Evolutionary conservation across 2,888 invertebrate species (phyloP).

Genomic region (Phengaris arion): DNA sequence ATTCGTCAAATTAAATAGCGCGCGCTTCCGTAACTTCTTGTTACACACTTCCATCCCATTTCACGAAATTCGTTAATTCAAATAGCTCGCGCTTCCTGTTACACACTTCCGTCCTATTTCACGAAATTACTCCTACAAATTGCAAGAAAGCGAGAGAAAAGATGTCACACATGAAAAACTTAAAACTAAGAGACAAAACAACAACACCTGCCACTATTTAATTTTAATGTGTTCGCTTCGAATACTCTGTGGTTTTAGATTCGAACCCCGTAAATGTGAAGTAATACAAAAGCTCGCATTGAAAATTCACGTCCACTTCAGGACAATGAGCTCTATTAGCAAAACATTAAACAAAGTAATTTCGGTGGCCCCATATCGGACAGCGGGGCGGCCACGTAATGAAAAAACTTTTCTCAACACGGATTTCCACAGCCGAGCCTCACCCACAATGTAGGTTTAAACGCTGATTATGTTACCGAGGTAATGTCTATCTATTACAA

Average conservation of each 20-base stretch:
- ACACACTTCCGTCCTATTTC: no score
- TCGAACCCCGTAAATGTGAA: neutral
- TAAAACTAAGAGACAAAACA: neutral
- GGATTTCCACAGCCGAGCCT: neutral
- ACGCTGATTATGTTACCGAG: neutral
- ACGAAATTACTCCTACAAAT: no score
- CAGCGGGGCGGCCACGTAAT: conserved; percentile 33
- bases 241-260: neutral
- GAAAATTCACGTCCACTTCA: conserved; percentile 19
- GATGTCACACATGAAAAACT: neutral
- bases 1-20: no score
- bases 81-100: no score
- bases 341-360: conserved; percentile 25
- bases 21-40: no score
- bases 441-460: neutral
- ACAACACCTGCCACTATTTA: neutral
- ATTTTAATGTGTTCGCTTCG: neutral
- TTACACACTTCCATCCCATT: no score
- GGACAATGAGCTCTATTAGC: conserved; percentile 20
- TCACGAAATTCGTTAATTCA: no score
- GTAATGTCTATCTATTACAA: neutral
- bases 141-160: no score
- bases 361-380: conserved; percentile 21
- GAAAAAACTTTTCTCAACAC: conserved; percentile 37
- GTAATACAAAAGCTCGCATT: conserved; percentile 1